A percentile compares a stretch with the other conserved stretches of the same genome.
phyloP scores from a whole-genome alignment of 2,113 vertebrate genomes.

The Callocephalon fimbriatum region DNA sequence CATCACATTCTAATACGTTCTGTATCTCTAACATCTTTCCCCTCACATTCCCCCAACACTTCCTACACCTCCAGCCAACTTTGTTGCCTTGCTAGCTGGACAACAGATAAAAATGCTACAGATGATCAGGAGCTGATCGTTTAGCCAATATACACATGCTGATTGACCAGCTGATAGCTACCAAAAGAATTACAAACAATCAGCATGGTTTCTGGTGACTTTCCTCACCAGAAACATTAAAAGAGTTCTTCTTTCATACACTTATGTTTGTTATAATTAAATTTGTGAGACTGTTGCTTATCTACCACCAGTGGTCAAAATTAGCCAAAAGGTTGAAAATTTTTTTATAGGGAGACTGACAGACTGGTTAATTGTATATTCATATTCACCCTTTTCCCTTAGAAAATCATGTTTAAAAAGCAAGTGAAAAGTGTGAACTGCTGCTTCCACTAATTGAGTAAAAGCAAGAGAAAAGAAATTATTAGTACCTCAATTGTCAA shows the following conservation, averaged over 20 bases:
- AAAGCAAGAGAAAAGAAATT: background rate
- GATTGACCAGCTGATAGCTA: background rate
- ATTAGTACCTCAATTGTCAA: slow-evolving; percentile 73
- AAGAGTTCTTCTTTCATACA: background rate
- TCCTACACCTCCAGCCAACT: background rate
- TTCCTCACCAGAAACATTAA: background rate
- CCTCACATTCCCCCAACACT: background rate
- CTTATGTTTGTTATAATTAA: background rate
- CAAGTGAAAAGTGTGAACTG: background rate
- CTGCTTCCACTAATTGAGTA: background rate
- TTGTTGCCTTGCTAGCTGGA: background rate
- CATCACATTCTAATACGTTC: background rate
- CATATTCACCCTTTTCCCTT: background rate
- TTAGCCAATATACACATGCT: background rate
- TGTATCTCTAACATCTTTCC: background rate
- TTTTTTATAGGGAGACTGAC: background rate
- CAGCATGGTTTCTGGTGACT: background rate
- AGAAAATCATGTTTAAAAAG: background rate
- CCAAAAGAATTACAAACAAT: background rate
- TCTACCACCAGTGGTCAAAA: background rate
- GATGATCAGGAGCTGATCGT: background rate
- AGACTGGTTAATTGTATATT: background rate
- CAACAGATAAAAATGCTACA: background rate
- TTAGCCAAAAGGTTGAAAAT: background rate
- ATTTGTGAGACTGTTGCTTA: background rate